Conservation (phyloP, 2,888 invertebrate genomes). For the Lampropteryx suffumata region DNA sequence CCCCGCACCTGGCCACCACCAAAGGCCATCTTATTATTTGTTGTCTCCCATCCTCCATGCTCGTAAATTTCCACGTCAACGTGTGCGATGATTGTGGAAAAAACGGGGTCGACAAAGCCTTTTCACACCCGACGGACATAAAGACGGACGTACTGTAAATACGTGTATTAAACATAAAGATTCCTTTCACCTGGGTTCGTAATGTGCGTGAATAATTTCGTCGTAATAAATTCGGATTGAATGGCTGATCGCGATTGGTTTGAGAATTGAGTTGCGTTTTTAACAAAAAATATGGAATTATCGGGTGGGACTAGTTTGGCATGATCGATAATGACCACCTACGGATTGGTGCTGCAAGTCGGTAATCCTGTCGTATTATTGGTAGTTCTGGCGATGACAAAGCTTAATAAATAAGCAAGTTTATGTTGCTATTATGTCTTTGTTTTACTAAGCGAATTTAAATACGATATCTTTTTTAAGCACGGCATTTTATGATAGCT, state of each 20-base stretch:
- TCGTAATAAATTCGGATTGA: conserved; percentile 81
- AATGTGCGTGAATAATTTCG: conserved; percentile 79
- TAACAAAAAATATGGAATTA: conserved; percentile 54
- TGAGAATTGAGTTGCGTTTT: conserved; percentile 66
- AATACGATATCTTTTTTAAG: background rate
- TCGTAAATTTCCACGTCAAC: conserved; percentile 82
- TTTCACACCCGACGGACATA: conserved; percentile 74
- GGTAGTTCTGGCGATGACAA: conserved; percentile 53
- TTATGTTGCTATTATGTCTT: conserved; percentile 54
- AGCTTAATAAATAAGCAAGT: conserved; percentile 55
- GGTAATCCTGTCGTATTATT: conserved; percentile 54
- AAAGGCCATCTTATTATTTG: conserved; percentile 74
- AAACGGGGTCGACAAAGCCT: conserved; percentile 74
- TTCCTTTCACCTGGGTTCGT: conserved; percentile 53
- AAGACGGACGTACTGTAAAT: conserved; percentile 61
- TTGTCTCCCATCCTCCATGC: conserved; percentile 80
- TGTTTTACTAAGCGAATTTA: conserved; percentile 23
- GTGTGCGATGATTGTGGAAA: conserved; percentile 80
- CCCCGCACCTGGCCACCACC: conserved; percentile 68
- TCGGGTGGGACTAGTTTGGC: conserved; percentile 57
- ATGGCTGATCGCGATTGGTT: conserved; percentile 74
- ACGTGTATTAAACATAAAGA: conserved; percentile 58
- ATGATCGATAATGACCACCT: conserved; percentile 61
- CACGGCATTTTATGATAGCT: no score
- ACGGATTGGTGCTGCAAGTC: conserved; percentile 38